phyloP scores from a whole-genome alignment of 2,888 invertebrate species.

The Dinocampus coccinellae region DNA sequence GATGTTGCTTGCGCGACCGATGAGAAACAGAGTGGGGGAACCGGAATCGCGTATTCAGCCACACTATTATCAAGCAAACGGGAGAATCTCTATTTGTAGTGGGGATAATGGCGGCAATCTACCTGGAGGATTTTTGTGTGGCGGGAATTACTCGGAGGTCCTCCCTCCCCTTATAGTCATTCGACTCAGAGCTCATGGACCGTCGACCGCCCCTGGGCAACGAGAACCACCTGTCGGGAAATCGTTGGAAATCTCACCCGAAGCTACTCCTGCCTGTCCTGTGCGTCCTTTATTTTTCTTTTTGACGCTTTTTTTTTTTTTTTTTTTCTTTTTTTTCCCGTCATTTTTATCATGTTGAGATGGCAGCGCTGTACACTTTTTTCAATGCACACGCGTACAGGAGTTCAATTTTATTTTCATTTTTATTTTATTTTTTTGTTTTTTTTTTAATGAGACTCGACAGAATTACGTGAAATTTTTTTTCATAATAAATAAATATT shows the following conservation, averaged over 20 bases:
- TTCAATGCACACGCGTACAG: not conserved
- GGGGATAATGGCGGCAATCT: slow-evolving; percentile 67
- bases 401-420: too few species aligned
- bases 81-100: slow-evolving; percentile 38
- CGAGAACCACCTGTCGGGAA: slow-evolving; percentile 53
- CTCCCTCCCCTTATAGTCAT: slow-evolving; percentile 2
- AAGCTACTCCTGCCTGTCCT: slow-evolving; percentile 9
- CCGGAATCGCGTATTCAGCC: slow-evolving; percentile 17
- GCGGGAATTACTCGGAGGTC: slow-evolving; percentile 61
- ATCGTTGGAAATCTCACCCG: slow-evolving; percentile 45
- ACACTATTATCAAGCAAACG: slow-evolving; percentile 33
- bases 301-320: not conserved
- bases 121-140: slow-evolving; percentile 66
- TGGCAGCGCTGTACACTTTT: not conserved
- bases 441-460: not conserved
- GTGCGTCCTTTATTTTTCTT: not conserved
- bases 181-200: not conserved
- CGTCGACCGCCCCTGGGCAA: slow-evolving; percentile 42
- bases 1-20: too few species aligned
- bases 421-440: not conserved
- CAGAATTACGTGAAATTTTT: not conserved
- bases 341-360: not conserved
- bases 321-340: slow-evolving; percentile 3
- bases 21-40: slow-evolving; percentile 8
- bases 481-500: not conserved